Evolutionary conservation across 2,113 vertebrate species (phyloP).

Genomic region (Upupa epops): DNA sequence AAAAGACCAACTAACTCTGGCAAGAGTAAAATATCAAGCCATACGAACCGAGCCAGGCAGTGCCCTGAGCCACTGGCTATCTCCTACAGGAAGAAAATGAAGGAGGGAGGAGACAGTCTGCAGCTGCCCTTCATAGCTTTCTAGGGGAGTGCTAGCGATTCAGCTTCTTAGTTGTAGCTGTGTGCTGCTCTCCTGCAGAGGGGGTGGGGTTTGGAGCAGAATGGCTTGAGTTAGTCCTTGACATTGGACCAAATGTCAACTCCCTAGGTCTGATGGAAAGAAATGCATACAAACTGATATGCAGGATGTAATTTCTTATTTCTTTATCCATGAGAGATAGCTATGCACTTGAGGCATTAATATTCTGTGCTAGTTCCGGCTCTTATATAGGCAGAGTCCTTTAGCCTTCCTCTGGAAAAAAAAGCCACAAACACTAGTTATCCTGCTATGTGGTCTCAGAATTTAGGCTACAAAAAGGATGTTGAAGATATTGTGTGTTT

Average conservation of each 20-base stretch:
- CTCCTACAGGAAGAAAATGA: neutral
- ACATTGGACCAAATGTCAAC: neutral
- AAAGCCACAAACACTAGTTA: accelerated
- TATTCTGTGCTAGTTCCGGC: neutral
- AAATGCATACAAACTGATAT: neutral
- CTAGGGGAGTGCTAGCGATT: neutral
- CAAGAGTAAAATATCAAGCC: neutral
- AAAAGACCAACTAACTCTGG: neutral
- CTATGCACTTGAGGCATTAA: neutral
- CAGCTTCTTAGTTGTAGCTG: neutral
- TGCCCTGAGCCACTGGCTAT: neutral
- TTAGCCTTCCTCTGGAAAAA: neutral
- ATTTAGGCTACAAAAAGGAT: neutral
- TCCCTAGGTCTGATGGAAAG: neutral
- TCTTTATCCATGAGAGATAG: neutral
- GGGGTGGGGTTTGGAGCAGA: neutral
- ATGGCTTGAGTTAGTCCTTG: neutral
- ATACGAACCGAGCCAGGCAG: neutral
- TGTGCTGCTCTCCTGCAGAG: neutral
- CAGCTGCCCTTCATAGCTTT: neutral
- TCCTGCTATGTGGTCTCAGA: neutral
- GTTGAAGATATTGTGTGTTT: neutral
- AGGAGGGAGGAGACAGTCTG: neutral
- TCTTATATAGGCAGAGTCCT: neutral
- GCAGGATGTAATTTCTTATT: neutral